Conservation (phyloP, 2,797 vertebrate species). For the Myiotriccus ornatus region DNA sequence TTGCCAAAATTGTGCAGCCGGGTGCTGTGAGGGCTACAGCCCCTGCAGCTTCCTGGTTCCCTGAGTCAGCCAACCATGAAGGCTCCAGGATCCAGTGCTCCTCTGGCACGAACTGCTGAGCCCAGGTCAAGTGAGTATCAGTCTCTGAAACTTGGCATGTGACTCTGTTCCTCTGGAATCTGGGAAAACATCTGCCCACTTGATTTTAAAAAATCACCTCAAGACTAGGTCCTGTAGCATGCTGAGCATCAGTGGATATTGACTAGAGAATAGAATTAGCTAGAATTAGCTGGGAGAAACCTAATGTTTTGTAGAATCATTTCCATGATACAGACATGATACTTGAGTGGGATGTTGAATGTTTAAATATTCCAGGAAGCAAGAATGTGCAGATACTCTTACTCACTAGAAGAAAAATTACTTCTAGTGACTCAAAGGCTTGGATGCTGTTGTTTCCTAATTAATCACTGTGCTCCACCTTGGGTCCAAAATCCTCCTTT, state of each 20-base stretch:
- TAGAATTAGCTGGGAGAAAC: not conserved
- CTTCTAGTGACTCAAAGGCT: slow-evolving; percentile 36
- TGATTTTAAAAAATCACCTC: not conserved
- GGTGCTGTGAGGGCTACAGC: not conserved
- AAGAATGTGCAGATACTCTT: slow-evolving; percentile 33
- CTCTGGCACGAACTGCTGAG: not conserved
- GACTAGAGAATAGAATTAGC: not conserved
- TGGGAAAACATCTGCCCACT: not conserved
- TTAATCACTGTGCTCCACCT: not conserved
- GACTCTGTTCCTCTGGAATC: not conserved
- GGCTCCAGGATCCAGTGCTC: not conserved
- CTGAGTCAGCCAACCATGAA: not conserved
- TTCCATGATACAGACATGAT: not conserved
- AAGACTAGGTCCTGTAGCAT: not conserved
- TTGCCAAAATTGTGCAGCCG: not conserved
- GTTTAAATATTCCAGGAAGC: not conserved
- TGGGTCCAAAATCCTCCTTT: not conserved
- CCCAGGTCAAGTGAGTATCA: not conserved
- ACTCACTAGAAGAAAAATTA: slow-evolving; percentile 13
- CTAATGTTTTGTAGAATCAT: not conserved
- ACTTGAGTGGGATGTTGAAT: not conserved
- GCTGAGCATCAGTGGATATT: not conserved
- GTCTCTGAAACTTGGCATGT: not conserved
- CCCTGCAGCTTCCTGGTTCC: not conserved
- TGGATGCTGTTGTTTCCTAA: not conserved